Conservation (phyloP, 2,113 vertebrate species). For the Pelmatolapia mariae region DNA sequence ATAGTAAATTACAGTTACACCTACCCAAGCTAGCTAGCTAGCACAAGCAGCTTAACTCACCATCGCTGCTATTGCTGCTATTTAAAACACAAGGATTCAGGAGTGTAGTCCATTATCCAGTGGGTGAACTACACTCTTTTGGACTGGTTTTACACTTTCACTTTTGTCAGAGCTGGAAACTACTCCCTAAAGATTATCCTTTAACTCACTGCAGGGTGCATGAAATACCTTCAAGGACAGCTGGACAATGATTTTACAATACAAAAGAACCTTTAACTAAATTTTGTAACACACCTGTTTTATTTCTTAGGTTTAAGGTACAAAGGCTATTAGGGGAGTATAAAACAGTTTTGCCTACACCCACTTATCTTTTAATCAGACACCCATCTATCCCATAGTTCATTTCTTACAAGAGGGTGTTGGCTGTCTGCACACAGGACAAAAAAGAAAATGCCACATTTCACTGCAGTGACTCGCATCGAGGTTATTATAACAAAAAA, state of each 20-base stretch:
- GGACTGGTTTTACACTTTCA: neutral
- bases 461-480: slow-evolving; percentile 21
- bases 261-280: neutral
- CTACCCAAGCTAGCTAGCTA: neutral
- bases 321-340: neutral
- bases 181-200: neutral
- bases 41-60: neutral
- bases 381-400: neutral
- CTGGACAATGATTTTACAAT: neutral
- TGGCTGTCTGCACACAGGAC: slow-evolving; percentile 10
- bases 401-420: slow-evolving; percentile 13
- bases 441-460: slow-evolving; percentile 3
- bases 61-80: neutral
- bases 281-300: neutral
- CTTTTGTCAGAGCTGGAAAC: neutral
- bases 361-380: neutral
- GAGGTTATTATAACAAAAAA: slow-evolving; percentile 1
- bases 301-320: neutral
- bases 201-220: neutral
- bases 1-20: neutral
- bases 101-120: neutral
- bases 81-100: neutral
- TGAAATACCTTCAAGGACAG: neutral
- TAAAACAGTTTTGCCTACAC: neutral
- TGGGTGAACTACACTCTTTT: neutral